phyloP scores from a whole-genome alignment of 1,140 invertebrate species.

The Aphelenchoides fujianensis region DNA sequence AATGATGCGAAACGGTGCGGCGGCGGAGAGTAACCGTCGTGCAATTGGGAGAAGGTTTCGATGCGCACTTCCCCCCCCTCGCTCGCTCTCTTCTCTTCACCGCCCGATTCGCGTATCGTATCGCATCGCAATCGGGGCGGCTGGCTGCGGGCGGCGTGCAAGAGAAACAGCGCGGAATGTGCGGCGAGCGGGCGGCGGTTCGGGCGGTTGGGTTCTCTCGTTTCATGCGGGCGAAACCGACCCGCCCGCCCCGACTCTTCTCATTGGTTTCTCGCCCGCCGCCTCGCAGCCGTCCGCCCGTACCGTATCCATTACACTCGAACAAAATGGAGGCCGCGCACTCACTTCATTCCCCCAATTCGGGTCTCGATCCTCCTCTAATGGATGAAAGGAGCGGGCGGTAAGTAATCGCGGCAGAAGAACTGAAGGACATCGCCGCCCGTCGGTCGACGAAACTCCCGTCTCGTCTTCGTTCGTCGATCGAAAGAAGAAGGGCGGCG shows the following conservation, averaged over 20 bases:
- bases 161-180: no score
- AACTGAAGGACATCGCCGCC: background rate
- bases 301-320: slow-evolving; percentile 5
- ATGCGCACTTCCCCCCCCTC: no score
- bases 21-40: background rate
- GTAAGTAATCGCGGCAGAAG: background rate
- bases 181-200: no score
- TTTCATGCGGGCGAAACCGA: background rate
- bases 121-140: background rate
- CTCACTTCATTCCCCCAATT: no score
- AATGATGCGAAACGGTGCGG: background rate
- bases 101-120: background rate
- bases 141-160: no score
- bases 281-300: no score
- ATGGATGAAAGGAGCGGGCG: slow-evolving; percentile 1
- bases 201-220: no score
- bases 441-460: no score
- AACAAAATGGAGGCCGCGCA: background rate
- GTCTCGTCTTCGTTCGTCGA: no score
- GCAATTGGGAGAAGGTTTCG: slow-evolving; percentile 1
- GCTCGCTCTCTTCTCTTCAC: no score
- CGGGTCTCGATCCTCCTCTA: background rate
- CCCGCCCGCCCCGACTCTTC: background rate
- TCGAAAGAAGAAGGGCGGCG: no score
- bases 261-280: background rate